A percentile compares a stretch with the other conserved stretches of the same genome.
Conservation (phyloP, 2,113 vertebrate genomes). For the Macquaria ambigua region DNA sequence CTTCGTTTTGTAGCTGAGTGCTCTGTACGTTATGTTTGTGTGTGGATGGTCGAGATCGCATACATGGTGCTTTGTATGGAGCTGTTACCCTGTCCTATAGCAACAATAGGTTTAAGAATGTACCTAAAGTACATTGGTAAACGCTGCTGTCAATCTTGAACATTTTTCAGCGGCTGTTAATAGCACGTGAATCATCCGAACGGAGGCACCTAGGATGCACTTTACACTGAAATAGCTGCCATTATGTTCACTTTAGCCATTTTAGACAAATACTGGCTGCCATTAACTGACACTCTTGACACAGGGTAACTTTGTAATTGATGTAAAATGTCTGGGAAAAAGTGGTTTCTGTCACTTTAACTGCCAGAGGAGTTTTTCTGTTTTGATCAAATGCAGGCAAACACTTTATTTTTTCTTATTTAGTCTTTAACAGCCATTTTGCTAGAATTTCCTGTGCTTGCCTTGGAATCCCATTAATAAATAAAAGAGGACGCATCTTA, state of each 20-base stretch:
- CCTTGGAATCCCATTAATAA: conserved; percentile 15
- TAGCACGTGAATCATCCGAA: conserved; percentile 62
- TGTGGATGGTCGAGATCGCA: background rate
- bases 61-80: background rate
- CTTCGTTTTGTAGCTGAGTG: background rate
- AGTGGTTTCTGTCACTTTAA: conserved; percentile 36
- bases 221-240: conserved; percentile 57
- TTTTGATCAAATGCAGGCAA: conserved; percentile 24
- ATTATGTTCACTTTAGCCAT: conserved; percentile 60
- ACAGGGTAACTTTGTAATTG: conserved; percentile 44
- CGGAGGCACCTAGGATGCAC: conserved; percentile 54
- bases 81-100: background rate
- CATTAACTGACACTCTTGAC: conserved; percentile 52
- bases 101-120: conserved; percentile 29
- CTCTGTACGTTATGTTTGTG: background rate
- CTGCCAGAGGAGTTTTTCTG: conserved; percentile 9
- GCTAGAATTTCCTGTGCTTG: conserved; percentile 2
- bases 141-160: conserved; percentile 41
- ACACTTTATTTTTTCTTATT: background rate
- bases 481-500: background rate
- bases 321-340: conserved; percentile 49
- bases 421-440: conserved; percentile 4
- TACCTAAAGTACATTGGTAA: conserved; percentile 31
- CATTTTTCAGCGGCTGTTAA: conserved; percentile 47
- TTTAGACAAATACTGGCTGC: conserved; percentile 52